These are phyloP conservation scores for Hydrotaea cyrtoneurina DNA, from an alignment of 2,888 invertebrate species.

Conservation along the genomic window DNA sequence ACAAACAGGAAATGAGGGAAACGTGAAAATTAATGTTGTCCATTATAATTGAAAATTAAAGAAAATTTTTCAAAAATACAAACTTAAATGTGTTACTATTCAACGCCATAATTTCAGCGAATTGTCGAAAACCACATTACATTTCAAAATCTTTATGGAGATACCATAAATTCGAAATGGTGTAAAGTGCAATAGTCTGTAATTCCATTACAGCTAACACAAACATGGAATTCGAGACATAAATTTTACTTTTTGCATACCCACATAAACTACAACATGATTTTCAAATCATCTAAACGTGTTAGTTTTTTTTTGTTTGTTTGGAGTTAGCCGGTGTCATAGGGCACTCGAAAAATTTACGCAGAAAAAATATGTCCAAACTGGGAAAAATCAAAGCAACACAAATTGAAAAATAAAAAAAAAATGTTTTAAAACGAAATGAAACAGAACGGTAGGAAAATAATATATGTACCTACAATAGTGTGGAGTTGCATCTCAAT, in stretches of 20 bases:
- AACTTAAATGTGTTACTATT: no score
- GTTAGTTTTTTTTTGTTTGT: not conserved
- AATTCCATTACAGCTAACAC: not conserved
- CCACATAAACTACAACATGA: not conserved
- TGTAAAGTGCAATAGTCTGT: not conserved
- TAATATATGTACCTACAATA: not conserved
- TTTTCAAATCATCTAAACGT: not conserved
- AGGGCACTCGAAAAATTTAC: not conserved
- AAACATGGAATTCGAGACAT: not conserved
- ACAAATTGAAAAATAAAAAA: constrained; percentile 3
- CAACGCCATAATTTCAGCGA: no score
- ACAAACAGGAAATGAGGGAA: no score
- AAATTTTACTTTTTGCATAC: not conserved
- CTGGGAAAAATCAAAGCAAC: not conserved
- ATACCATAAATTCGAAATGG: no score
- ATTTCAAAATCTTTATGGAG: no score
- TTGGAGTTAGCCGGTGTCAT: not conserved
- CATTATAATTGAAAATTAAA: no score
- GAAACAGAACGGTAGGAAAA: not conserved
- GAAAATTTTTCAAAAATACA: no score
- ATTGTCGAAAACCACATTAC: no score
- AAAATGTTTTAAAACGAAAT: not conserved
- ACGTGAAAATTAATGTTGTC: no score
- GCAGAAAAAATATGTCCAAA: not conserved
- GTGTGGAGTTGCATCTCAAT: not conserved